Evolutionary conservation across 2,888 invertebrate species (phyloP).

Genomic region (Pherbina coryleti): DNA sequence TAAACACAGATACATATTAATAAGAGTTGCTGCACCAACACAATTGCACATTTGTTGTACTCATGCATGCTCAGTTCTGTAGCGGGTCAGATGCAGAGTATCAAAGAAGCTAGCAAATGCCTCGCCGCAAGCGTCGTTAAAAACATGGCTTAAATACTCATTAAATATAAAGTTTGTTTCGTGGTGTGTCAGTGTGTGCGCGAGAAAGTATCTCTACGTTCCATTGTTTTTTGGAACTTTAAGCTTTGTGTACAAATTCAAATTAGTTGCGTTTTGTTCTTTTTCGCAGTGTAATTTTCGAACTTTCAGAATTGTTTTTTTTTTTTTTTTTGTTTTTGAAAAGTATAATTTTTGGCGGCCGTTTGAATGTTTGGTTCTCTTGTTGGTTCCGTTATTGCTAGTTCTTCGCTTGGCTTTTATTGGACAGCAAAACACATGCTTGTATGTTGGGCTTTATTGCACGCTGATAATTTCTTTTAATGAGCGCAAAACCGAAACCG

Average conservation of each 20-base stretch:
- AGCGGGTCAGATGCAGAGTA: conserved; percentile 13
- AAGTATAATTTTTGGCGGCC: conserved; percentile 46
- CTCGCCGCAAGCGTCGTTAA: background rate
- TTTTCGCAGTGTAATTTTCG: conserved; percentile 37
- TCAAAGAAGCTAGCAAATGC: background rate
- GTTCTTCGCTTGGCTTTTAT: conserved; percentile 38
- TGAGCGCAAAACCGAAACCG: conserved; percentile 46
- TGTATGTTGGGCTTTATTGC: conserved; percentile 30
- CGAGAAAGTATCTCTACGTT: background rate
- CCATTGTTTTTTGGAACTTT: background rate
- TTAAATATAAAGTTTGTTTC: background rate
- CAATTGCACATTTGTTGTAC: too few relatives aligned
- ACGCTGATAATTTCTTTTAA: conserved; percentile 47
- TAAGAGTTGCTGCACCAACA: background rate
- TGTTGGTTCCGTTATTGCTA: conserved; percentile 47
- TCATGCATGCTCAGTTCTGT: background rate
- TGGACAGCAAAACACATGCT: conserved; percentile 8
- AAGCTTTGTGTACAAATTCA: background rate
- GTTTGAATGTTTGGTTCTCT: conserved; percentile 47
- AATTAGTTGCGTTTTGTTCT: conserved; percentile 16
- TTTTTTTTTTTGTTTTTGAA: background rate
- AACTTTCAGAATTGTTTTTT: conserved; percentile 40
- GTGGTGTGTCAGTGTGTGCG: background rate
- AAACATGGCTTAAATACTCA: conserved; percentile 18
- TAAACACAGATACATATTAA: background rate